Conservation (phyloP, 2,797 vertebrate species). For the Sus cebifrons region DNA sequence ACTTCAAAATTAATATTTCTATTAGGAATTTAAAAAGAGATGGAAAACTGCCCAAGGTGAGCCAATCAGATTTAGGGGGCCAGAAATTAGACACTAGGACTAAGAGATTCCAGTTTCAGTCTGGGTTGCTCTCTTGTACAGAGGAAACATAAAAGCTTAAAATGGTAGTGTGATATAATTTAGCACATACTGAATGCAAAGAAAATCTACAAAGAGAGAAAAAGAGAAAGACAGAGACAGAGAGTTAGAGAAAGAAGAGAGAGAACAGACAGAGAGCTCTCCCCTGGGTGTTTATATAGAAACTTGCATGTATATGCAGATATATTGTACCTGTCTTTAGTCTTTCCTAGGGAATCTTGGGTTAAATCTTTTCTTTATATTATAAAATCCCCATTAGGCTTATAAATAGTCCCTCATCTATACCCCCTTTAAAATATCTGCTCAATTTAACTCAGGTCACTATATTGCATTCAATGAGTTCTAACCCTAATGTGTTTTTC, state of each 20-base stretch:
- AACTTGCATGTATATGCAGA: no score
- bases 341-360: not conserved
- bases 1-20: not conserved
- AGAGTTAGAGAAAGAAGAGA: not conserved
- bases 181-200: not conserved
- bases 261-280: not conserved
- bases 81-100: not conserved
- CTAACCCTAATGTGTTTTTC: not conserved
- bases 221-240: not conserved
- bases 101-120: not conserved
- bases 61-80: not conserved
- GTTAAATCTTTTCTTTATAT: not conserved
- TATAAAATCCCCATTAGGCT: not conserved
- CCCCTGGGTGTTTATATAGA: not conserved
- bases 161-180: not conserved
- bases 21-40: not conserved
- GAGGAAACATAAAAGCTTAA: not conserved
- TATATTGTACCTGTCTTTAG: not conserved
- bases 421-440: not conserved
- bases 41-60: not conserved
- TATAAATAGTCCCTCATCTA: not conserved
- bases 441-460: not conserved
- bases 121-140: not conserved
- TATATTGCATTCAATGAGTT: not conserved
- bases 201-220: not conserved